A percentile compares a stretch with the other conserved stretches of the same genome.
Conservation (phyloP, 2,113 vertebrate species). For the Elgaria multicarinata region DNA sequence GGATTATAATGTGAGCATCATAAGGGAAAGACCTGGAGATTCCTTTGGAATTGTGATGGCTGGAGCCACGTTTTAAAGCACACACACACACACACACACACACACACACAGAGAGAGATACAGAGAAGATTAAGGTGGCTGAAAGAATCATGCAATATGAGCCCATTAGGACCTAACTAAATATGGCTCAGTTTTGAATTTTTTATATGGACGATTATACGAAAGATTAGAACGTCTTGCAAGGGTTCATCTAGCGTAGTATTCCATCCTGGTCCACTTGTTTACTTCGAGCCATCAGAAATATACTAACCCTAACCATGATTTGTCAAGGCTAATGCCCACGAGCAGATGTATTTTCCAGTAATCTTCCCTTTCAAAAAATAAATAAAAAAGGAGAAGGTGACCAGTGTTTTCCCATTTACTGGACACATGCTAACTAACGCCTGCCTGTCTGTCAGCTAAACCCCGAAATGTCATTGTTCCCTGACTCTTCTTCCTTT, state of each 20-base stretch:
- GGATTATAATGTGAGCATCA: background rate
- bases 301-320: too few species aligned
- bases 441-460: background rate
- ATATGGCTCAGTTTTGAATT: background rate
- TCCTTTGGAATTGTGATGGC: background rate
- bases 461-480: rapidly evolving
- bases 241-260: too few species aligned
- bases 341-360: background rate
- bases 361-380: background rate
- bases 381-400: background rate
- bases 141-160: background rate
- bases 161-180: background rate
- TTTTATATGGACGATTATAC: background rate
- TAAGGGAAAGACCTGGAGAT: background rate
- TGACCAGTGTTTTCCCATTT: background rate
- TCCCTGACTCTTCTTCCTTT: background rate
- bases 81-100: background rate
- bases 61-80: background rate
- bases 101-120: background rate
- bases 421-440: background rate
- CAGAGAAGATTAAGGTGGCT: background rate
- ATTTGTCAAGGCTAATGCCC: background rate
- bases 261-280: background rate
- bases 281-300: background rate
- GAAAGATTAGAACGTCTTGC: background rate